Conservation (phyloP, 2,797 vertebrate genomes). For the Enteromius anoplus region DNA sequence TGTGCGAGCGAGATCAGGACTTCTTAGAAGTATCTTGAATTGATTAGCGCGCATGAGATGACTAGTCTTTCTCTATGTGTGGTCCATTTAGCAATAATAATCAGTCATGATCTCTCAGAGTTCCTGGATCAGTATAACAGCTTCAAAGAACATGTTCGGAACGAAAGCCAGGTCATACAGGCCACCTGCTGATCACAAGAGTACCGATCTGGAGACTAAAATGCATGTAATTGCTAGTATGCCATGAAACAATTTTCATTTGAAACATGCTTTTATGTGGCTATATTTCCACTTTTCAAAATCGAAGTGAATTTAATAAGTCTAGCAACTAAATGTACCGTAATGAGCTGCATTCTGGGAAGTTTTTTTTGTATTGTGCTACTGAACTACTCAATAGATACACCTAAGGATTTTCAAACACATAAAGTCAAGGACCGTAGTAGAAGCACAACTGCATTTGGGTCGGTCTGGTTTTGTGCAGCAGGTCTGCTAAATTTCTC, state of each 20-base stretch:
- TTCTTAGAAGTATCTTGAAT: slow-evolving; percentile 1
- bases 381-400: background rate
- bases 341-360: background rate
- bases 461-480: slow-evolving; percentile 19
- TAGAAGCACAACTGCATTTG: slow-evolving; percentile 28
- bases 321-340: background rate
- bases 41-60: slow-evolving; percentile 23
- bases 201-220: background rate
- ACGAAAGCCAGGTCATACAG: slow-evolving; percentile 26
- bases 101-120: slow-evolving; percentile 41
- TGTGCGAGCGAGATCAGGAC: background rate
- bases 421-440: background rate
- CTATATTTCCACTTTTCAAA: background rate
- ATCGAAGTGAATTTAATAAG: background rate
- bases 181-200: slow-evolving; percentile 24
- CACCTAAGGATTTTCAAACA: background rate
- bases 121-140: slow-evolving; percentile 33
- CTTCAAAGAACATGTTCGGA: slow-evolving; percentile 52
- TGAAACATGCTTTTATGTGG: background rate
- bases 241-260: background rate
- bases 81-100: slow-evolving; percentile 51
- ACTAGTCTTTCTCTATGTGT: slow-evolving; percentile 46
- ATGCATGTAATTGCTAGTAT: background rate
- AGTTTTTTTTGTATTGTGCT: background rate
- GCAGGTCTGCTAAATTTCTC: slow-evolving; percentile 19